Evolutionary conservation across 2,113 vertebrate species (phyloP), one percentile per base, ranked within the genome.

Genomic region (Sturnira hondurensis): DNA sequence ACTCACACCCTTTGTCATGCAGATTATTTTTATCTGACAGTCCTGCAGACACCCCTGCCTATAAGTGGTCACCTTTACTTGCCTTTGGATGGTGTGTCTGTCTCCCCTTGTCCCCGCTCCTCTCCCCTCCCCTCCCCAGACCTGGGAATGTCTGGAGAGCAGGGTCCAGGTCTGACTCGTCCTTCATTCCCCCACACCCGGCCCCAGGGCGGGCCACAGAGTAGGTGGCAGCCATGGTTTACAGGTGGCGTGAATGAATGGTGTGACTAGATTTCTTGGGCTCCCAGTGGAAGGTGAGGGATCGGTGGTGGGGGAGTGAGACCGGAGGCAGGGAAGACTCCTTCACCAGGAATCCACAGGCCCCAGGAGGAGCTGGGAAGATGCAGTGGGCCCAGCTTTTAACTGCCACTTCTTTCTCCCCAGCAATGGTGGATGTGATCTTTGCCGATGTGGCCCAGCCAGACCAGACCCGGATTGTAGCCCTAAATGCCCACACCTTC

Each of bases 371-470:
- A 68, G 63, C 78, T 82, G 78, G 84, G 70, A 65, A 28, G 63
- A 14, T 78, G 38, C 12, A 0, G 10, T 28, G 41, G 17, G 22
- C 36, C 11, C 20, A 38, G 3, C 24, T 92, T 68, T 36, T 86
- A 91, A 82, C 33, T 26, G 4, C 3, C 45, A 12, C 7, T 63
- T 50, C 22, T 94, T 83, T 91, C 80, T 86, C 88, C 74, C 15
- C 95, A 99, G 99, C 99, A 2, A 99, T 99, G 99, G 99, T 99
- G 84, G 99, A 99, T n/a, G 99, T 99, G 16, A 99, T 99, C 73
- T 99, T 99, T 73, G 99, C 99, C 0, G 99, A 99, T 0, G 99
- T 99, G 45, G 99, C 99, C 33, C 99, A 99, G 98, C 99, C 99
- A 13, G 99, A 99, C 98, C 99, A 99, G 98, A 99, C 99, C 0